Percentiles rank a stretch among this genome's conserved stretches.
Evolutionary conservation across 2,113 vertebrate genomes (phyloP).

Genomic region (Accipiter cooperii): DNA sequence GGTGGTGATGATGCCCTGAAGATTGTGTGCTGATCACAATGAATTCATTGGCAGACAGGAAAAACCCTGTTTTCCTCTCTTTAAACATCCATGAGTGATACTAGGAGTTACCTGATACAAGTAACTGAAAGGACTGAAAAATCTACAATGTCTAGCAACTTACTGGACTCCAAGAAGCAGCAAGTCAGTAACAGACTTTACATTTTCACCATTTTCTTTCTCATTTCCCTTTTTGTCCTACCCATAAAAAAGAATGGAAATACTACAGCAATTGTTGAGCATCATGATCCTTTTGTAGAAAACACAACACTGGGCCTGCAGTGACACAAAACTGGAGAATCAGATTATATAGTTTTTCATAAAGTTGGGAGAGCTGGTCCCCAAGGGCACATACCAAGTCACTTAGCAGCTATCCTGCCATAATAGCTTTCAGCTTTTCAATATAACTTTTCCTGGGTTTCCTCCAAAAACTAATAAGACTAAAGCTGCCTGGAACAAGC

Average conservation of each 20-base stretch:
- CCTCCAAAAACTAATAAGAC: slow-evolving; percentile 28
- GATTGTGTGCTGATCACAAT: neutral
- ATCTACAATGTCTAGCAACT: neutral
- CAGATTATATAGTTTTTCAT: neutral
- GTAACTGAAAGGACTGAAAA: neutral
- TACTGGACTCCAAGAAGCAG: neutral
- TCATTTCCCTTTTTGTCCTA: neutral
- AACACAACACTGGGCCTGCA: neutral
- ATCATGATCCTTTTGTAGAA: neutral
- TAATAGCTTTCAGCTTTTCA: slow-evolving; percentile 39
- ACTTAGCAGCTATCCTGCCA: slow-evolving; percentile 11
- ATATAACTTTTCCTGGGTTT: slow-evolving; percentile 38
- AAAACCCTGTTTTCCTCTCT: neutral
- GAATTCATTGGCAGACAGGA: neutral
- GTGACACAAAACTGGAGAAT: neutral
- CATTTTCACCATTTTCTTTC: neutral
- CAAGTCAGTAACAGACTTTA: neutral
- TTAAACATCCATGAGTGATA: neutral
- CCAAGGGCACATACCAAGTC: slow-evolving; percentile 5
- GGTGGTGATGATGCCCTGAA: neutral
- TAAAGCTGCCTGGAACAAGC: neutral
- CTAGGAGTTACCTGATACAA: neutral
- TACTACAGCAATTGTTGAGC: neutral
- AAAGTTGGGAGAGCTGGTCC: slow-evolving; percentile 13
- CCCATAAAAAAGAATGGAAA: neutral